phyloP scores from a whole-genome alignment of 1,140 invertebrate genomes.

The Oncopeltus fasciatus region DNA sequence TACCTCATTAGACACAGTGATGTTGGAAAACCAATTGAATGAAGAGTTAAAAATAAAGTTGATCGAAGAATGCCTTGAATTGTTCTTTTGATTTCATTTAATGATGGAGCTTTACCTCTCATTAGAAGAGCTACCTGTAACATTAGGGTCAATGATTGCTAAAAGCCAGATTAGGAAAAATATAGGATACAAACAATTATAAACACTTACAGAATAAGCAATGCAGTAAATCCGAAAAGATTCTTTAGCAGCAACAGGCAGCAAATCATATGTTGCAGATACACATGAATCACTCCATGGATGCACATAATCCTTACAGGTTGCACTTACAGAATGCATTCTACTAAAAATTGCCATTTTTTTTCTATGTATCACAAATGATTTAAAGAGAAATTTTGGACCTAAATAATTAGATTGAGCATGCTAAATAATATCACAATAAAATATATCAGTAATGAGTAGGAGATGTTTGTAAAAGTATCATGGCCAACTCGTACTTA shows the following conservation, averaged over 20 bases:
- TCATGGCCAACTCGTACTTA: not conserved
- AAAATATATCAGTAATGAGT: not conserved
- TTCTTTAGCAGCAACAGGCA: not conserved
- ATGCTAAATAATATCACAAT: not conserved
- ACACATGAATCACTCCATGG: not conserved
- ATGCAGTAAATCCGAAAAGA: not conserved
- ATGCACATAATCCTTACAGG: not conserved
- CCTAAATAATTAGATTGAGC: not conserved
- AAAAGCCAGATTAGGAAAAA: too few relatives aligned
- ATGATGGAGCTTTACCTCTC: not conserved
- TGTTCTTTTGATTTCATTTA: not conserved
- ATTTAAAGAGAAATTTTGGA: too few relatives aligned
- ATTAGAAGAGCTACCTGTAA: not conserved
- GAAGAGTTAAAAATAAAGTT: not conserved
- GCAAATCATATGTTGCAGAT: not conserved
- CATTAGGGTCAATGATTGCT: not conserved
- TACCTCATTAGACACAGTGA: not conserved
- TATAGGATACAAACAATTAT: not conserved
- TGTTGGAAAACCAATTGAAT: not conserved
- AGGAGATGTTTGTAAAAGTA: not conserved
- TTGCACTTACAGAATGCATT: not conserved
- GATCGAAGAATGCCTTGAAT: not conserved
- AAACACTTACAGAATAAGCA: not conserved
- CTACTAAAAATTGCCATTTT: not conserved
- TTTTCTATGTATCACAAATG: not conserved